Base-by-base conservation (phyloP, 2,888 invertebrate species). In the Lepetodrilus schrolli region DNA sequence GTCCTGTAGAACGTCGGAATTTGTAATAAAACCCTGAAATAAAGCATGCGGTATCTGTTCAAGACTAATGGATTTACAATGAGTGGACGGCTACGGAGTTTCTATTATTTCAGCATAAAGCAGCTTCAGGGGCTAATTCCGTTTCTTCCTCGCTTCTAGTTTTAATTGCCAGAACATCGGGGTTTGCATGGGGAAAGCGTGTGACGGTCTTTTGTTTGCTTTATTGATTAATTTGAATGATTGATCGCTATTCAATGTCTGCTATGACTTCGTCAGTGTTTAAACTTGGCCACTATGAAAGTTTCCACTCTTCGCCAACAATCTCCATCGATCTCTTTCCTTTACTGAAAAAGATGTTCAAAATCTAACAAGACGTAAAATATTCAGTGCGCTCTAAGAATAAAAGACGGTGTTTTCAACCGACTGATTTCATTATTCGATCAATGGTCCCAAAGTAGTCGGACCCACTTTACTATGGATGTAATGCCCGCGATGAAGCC, bases 111-210 rank as follows among this genome's bases (percentile, higher is more conserved):
- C 34, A 58, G 58, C 58, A 58, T 58, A 58, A 58, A 58, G 58
- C 58, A 58, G 58, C 58, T 58, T 58, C 34, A n/a, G n/a, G 26
- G 58, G 58, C 26, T 58, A 58, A 58, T 58, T 58, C 58, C 58
- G 58, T 58, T 58, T 58, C 58, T 58, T 58, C 30, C 58, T 34
- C 26, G 30, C 10, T 58, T 34, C 58, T 30, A 58, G 58, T 58
- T 58, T 58, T 58, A 58, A 58, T 58, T 58, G 58, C 58, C 58
- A 58, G 58, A 58, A 58, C 58, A 58, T 58, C 58, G 58, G 58
- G 58, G 34, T 30, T n/a, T 30, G 26, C 30, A 30, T 26, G 13
- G 58, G 34, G 58, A 34, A 34, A 26, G 58, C 34, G 30, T 23
- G 30, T 30, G 34, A 30, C 10, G 26, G 26, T 58, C 30, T 30